These are phyloP conservation scores for Corynorhinus townsendii DNA, from an alignment of 2,113 vertebrate species.

Conservation along the genomic window DNA sequence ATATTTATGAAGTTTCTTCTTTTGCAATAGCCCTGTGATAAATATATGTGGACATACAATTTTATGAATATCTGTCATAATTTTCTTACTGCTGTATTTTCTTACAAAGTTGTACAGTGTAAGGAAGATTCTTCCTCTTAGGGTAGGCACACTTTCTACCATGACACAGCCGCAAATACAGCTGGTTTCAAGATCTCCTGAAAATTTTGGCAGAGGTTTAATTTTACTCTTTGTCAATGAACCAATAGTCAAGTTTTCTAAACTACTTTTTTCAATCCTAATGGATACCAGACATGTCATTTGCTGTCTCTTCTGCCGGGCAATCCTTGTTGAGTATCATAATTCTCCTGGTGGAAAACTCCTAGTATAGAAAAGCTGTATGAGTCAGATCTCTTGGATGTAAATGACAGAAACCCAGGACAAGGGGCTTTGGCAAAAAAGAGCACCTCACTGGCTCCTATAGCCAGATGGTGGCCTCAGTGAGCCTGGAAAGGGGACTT, in stretches of 20 bases:
- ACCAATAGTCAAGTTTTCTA: background rate
- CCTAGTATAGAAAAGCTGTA: background rate
- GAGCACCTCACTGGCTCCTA: background rate
- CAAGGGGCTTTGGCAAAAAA: background rate
- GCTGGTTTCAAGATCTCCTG: background rate
- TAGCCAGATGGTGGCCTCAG: background rate
- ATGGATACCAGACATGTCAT: background rate
- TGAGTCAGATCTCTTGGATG: background rate
- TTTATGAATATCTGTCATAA: background rate
- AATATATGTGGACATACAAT: background rate
- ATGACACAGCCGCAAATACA: background rate
- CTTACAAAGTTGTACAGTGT: background rate
- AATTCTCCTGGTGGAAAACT: background rate
- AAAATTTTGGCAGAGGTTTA: background rate
- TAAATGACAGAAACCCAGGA: background rate
- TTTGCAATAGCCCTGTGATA: background rate
- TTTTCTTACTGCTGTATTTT: background rate
- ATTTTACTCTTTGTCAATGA: background rate
- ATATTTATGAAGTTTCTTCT: background rate
- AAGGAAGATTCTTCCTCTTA: background rate
- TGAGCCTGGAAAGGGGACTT: background rate
- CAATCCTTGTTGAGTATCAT: background rate
- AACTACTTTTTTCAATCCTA: background rate
- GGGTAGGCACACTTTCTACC: background rate
- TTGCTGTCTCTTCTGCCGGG: background rate